Base-by-base conservation (phyloP, 2,797 vertebrate species). In the Falco columbarius region DNA sequence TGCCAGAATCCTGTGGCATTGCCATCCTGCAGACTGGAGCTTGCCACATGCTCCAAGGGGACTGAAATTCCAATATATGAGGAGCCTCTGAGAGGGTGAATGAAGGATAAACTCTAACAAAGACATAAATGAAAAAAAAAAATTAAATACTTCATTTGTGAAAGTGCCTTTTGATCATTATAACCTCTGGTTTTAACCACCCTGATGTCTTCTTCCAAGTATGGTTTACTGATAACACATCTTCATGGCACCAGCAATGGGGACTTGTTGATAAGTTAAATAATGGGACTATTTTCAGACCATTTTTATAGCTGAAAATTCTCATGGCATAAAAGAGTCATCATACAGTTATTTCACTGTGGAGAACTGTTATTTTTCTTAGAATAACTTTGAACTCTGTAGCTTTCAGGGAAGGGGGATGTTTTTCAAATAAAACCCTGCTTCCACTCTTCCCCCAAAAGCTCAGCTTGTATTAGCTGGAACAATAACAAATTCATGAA, bases 211-310 rank as follows among this genome's bases (percentile, higher is more conserved):
- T 40, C 71, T 90, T 88, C 90, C 93, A 82, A 93, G 56, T 80
- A 6, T 30, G 40, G 70, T 70, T 96, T 89, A 19, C 47, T 56
- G 70, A 63, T 86, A 82, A 89, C 67, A 87, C 56, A 81, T 84
- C 82, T 52, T 95, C 83, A 34, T 51, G 72, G 81, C 81, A 95
- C 70, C 76, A 93, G 83, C 23, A 89, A 62, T 32, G 49, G 74
- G 49, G 74, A 80, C 61, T 87, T 80, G 83, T 73, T 96, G 92
- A 82, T 92, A 93, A 71, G 74, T 95, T 89, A 91, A 97, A 94
- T 96, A 87, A 97, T 72, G 67, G 65, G 38, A 68, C 63, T 80
- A 10, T 56, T 95, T 95, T 89, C 74, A 92, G 86, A 30, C 30
- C 54, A 66, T 58, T 92, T 96, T 95, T 89, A 87, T 83, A 67